Conservation (phyloP, 2,113 vertebrate species). For the Anseranas semipalmata region DNA sequence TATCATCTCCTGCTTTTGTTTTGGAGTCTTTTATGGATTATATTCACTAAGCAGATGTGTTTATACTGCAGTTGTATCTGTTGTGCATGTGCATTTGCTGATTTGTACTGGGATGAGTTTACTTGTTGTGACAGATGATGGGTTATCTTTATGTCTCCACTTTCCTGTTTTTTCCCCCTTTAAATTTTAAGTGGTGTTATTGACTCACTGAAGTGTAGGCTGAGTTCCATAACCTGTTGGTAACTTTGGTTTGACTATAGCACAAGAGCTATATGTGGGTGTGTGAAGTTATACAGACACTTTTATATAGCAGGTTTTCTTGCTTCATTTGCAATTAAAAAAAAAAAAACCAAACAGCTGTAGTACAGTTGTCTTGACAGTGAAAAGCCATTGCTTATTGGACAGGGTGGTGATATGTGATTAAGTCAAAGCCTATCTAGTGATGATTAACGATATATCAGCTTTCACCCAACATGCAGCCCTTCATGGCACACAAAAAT, state of each 20-base stretch:
- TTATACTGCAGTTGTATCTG: neutral
- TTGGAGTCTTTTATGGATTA: neutral
- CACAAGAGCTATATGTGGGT: neutral
- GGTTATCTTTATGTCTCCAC: neutral
- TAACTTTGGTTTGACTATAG: neutral
- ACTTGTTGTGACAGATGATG: neutral
- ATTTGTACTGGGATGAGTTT: neutral
- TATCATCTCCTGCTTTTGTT: neutral
- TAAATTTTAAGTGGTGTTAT: neutral
- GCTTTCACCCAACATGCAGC: neutral
- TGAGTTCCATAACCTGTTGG: neutral
- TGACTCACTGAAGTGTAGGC: neutral
- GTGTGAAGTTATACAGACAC: neutral
- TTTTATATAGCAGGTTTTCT: neutral
- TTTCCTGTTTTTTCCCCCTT: neutral
- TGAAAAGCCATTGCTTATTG: neutral
- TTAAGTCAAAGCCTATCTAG: neutral
- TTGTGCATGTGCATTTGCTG: neutral
- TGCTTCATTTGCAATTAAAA: neutral
- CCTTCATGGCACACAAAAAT: neutral
- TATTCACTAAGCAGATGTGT: neutral
- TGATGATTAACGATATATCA: neutral
- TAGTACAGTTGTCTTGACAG: neutral
- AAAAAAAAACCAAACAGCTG: neutral
- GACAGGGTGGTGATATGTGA: neutral